phyloP scores from a whole-genome alignment of 2,113 vertebrate species.

The Oncorhynchus gorbuscha region DNA sequence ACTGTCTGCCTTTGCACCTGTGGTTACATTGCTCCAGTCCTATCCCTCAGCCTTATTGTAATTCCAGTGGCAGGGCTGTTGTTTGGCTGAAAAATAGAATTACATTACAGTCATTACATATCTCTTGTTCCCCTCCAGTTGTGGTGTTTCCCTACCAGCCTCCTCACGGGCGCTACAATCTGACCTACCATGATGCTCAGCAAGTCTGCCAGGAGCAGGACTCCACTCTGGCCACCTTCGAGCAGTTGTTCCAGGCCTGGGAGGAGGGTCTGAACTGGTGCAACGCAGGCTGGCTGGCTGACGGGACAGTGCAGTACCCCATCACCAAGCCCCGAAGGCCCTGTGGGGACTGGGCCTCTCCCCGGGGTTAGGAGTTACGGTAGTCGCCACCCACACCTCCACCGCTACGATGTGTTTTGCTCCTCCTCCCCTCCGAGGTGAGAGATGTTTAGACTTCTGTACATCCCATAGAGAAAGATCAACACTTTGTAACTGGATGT shows the following conservation, averaged over 20 bases:
- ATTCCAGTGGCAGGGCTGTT: too few species aligned
- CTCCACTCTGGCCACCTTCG: slow-evolving; percentile 78
- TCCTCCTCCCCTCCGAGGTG: slow-evolving; percentile 80
- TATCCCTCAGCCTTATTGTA: too few species aligned
- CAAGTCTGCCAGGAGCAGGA: slow-evolving; percentile 80
- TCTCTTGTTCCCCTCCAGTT: slow-evolving; percentile 59
- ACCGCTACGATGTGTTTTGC: slow-evolving; percentile 87
- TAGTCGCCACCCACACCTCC: slow-evolving; percentile 68
- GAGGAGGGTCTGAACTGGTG: slow-evolving; percentile 88
- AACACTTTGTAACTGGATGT: too few species aligned
- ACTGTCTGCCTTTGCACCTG: too few species aligned
- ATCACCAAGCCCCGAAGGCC: slow-evolving; percentile 73
- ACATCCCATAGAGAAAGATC: too few species aligned
- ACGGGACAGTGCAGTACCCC: slow-evolving; percentile 86
- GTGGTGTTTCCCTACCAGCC: slow-evolving; percentile 90
- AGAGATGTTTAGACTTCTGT: background rate
- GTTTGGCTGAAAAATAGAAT: background rate
- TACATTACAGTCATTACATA: too few species aligned
- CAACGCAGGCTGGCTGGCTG: slow-evolving; percentile 86
- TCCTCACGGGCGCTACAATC: slow-evolving; percentile 76
- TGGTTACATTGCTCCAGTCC: too few species aligned
- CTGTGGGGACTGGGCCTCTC: slow-evolving; percentile 78
- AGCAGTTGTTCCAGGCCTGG: slow-evolving; percentile 86
- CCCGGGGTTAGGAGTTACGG: slow-evolving; percentile 83
- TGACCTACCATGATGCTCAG: slow-evolving; percentile 80